Percentiles rank a stretch among this genome's conserved stretches.
These are phyloP conservation scores for Graphium colonna DNA, from an alignment of 2,888 invertebrate species.

Conservation along the genomic window DNA sequence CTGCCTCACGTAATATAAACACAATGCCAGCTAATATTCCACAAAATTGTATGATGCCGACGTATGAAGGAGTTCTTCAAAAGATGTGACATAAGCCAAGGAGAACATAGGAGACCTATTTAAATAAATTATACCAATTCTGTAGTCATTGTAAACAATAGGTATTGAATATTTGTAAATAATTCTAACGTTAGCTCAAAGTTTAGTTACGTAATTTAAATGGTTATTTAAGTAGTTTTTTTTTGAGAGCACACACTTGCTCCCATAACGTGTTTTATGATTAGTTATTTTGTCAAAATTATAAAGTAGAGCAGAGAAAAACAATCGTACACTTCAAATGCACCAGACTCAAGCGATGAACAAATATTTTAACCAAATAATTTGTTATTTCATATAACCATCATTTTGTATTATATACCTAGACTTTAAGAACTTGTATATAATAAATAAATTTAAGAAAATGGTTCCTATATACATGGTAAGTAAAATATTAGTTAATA, in stretches of 20 bases:
- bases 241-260: too few species aligned
- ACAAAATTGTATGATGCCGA: slow-evolving; percentile 52
- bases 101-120: not conserved
- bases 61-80: slow-evolving; percentile 47
- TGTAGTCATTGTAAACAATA: not conserved
- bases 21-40: slow-evolving; percentile 43
- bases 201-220: too few species aligned
- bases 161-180: not conserved
- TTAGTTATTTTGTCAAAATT: too few species aligned
- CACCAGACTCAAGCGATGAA: too few species aligned
- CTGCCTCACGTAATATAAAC: slow-evolving; percentile 40
- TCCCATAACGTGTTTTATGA: too few species aligned
- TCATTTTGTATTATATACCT: not conserved
- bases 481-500: slow-evolving; percentile 26
- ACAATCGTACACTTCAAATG: too few species aligned
- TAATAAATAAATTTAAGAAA: slow-evolving; percentile 30
- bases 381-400: not conserved
- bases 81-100: slow-evolving; percentile 48
- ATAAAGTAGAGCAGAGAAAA: too few species aligned
- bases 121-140: not conserved
- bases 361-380: not conserved
- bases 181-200: too few species aligned
- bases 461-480: slow-evolving; percentile 50
- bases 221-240: too few species aligned
- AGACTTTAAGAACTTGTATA: slow-evolving; percentile 35